Percentiles rank a stretch among this genome's conserved stretches.
Conservation (phyloP, 1,140 invertebrate species). For the Drosophila jambulina region DNA sequence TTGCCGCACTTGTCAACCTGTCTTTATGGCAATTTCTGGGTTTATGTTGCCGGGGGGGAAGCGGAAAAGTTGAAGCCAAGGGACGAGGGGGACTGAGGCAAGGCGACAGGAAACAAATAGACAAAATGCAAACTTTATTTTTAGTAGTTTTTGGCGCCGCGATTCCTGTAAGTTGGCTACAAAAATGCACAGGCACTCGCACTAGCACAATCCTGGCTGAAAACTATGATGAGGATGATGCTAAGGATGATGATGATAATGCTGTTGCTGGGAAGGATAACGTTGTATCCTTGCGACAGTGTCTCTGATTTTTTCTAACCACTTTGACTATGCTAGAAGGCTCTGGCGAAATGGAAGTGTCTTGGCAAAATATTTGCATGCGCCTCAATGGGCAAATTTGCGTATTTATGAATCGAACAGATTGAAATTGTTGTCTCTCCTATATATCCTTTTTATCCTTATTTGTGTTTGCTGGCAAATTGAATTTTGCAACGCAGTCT, state of each 20-base stretch:
- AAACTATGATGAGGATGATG: slow-evolving; percentile 5
- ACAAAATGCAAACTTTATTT: slow-evolving; percentile 82
- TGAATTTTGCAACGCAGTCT: slow-evolving; percentile 63
- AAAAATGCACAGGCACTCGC: slow-evolving; percentile 27
- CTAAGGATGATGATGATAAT: not conserved
- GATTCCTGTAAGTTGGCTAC: slow-evolving; percentile 55
- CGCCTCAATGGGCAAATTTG: slow-evolving; percentile 63
- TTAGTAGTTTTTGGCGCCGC: slow-evolving; percentile 82
- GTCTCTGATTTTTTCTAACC: slow-evolving; percentile 51
- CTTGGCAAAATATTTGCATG: slow-evolving; percentile 67
- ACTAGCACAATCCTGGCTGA: slow-evolving; percentile 33
- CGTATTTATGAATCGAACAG: slow-evolving; percentile 71
- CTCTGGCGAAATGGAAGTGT: slow-evolving; percentile 63
- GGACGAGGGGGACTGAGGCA: slow-evolving; percentile 29
- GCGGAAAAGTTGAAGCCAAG: slow-evolving; percentile 6
- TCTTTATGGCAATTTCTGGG: slow-evolving; percentile 38
- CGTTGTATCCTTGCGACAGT: slow-evolving; percentile 27
- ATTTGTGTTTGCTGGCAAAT: slow-evolving; percentile 36
- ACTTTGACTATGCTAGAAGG: slow-evolving; percentile 22
- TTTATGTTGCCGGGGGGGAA: slow-evolving; percentile 41
- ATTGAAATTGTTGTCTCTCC: slow-evolving; percentile 55
- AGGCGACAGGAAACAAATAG: slow-evolving; percentile 77
- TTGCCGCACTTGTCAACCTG: slow-evolving; percentile 47
- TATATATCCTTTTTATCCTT: not conserved
- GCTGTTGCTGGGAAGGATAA: slow-evolving; percentile 3